Evolutionary conservation across 2,888 invertebrate genomes (phyloP).

Genomic region (Coenonympha arcania): DNA sequence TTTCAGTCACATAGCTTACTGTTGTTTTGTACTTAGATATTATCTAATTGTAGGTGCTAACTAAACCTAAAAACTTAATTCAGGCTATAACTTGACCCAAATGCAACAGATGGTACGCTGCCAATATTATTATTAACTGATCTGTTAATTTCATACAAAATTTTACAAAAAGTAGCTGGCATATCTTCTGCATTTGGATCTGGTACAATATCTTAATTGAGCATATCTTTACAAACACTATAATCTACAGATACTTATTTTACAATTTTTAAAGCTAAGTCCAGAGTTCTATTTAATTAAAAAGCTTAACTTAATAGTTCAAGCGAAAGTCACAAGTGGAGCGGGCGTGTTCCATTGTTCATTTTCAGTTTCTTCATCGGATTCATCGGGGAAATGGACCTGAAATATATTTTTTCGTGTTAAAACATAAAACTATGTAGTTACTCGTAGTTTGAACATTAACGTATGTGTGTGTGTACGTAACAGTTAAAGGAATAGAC

Average conservation of each 20-base stretch:
- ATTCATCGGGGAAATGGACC: conserved; percentile 63
- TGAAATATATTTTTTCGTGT: conserved; percentile 28
- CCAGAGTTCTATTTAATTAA: conserved; percentile 5
- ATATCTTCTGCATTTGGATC: no score
- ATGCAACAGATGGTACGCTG: no score
- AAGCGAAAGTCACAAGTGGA: conserved; percentile 61
- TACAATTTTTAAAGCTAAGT: conserved; percentile 6
- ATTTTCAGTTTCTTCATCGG: conserved; percentile 55
- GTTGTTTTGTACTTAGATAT: no score
- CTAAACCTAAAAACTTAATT: no score
- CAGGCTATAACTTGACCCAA: no score
- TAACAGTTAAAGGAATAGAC: no score
- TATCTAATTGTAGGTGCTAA: no score
- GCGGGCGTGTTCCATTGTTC: conserved; percentile 57
- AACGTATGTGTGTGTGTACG: neutral
- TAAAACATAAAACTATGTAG: neutral
- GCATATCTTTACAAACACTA: neutral
- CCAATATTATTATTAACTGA: no score
- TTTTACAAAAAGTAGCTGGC: no score
- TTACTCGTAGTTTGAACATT: neutral
- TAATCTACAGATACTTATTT: neutral
- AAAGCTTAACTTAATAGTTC: conserved; percentile 18
- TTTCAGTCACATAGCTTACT: no score
- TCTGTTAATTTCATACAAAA: no score
- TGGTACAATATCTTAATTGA: neutral